These are phyloP conservation scores for Dasyornis broadbenti DNA, from an alignment of 2,113 vertebrate species.

Conservation along the genomic window DNA sequence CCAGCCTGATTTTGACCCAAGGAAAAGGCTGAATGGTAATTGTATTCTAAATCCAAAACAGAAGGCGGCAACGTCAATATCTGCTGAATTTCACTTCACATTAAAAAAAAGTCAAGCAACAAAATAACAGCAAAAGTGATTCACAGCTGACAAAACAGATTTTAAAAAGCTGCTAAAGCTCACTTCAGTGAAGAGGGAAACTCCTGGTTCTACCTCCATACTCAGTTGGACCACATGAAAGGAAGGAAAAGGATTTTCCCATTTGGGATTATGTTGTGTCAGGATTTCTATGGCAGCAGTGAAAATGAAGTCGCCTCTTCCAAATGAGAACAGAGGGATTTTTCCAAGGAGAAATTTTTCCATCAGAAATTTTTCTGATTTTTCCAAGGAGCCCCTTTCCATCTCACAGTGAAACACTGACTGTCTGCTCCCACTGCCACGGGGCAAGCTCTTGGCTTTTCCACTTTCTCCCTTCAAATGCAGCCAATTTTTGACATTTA, in stretches of 20 bases:
- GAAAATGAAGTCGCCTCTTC: not conserved
- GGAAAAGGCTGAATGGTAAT: not conserved
- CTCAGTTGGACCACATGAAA: rapidly evolving
- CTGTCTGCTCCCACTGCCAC: not conserved
- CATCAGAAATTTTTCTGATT: too few species aligned
- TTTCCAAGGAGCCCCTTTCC: not conserved
- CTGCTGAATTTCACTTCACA: not conserved
- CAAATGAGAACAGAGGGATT: not conserved
- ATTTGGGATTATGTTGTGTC: not conserved
- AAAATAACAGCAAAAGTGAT: not conserved
- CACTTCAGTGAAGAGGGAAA: not conserved
- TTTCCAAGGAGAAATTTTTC: too few species aligned
- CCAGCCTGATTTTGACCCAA: not conserved
- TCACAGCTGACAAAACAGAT: not conserved
- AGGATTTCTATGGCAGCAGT: not conserved
- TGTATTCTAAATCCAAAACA: rapidly evolving
- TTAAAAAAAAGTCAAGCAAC: not conserved
- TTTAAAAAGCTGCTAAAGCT: not conserved
- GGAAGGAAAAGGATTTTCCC: not conserved
- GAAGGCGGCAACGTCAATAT: not conserved
- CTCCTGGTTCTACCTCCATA: not conserved
- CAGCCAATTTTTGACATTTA: constrained; percentile 57
- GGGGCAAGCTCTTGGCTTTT: not conserved
- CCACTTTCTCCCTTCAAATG: constrained; percentile 31
- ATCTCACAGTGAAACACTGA: not conserved